A percentile compares a stretch with the other conserved stretches of the same genome.
These are phyloP conservation scores for Momotus momota DNA, from an alignment of 2,797 vertebrate genomes.

Conservation along the genomic window DNA sequence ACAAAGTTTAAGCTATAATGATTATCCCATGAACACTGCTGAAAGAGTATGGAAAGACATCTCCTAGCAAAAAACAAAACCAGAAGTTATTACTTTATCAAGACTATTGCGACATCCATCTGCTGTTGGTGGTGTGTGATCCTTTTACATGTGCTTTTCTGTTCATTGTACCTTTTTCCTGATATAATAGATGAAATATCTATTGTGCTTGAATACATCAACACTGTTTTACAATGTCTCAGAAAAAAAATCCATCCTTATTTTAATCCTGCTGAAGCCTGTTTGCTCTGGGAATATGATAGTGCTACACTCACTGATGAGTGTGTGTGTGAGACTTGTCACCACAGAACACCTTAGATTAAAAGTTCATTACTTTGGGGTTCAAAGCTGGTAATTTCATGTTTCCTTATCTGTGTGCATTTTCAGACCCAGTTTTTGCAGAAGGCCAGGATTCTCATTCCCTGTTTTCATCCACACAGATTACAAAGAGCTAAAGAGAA, in stretches of 20 bases:
- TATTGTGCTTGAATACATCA: background rate
- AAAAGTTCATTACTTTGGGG: background rate
- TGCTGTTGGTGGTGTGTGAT: background rate
- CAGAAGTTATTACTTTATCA: background rate
- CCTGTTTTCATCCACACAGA: background rate
- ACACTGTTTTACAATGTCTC: background rate
- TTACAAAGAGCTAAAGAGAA: background rate
- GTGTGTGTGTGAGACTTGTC: background rate
- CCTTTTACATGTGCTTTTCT: background rate
- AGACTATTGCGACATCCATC: background rate
- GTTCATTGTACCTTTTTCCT: background rate
- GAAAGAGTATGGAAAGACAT: background rate
- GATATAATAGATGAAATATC: background rate
- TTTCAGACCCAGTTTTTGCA: background rate
- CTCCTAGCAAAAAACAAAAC: background rate
- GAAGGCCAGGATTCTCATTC: background rate
- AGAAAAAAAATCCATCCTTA: background rate
- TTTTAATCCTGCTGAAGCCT: background rate
- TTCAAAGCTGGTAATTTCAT: background rate
- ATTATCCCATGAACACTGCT: background rate
- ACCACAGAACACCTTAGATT: background rate
- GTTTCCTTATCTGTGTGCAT: background rate
- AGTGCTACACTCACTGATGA: background rate
- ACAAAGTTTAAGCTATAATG: slow-evolving; percentile 2
- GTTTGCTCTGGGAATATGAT: background rate